A percentile compares a stretch with the other conserved stretches of the same genome.
Evolutionary conservation across 1,140 invertebrate genomes (phyloP).

Genomic region (Euura lappo): DNA sequence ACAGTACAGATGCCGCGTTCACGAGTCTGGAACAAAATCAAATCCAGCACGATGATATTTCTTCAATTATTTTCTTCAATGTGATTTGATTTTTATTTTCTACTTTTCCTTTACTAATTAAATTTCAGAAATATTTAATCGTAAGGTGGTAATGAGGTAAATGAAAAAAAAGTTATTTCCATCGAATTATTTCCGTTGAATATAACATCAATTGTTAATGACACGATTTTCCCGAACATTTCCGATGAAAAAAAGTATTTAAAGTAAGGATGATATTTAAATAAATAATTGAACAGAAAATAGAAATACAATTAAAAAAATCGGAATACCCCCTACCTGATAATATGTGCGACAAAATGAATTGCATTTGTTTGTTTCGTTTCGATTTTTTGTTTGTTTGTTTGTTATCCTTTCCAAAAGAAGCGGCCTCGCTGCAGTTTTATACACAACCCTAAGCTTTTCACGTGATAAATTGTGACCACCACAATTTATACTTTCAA

Average conservation of each 20-base stretch:
- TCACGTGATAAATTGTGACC: slow-evolving; percentile 10
- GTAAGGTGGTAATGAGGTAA: neutral
- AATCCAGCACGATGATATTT: too few relatives aligned
- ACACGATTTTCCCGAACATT: too few relatives aligned
- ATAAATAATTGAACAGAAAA: neutral
- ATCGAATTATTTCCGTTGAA: too few relatives aligned
- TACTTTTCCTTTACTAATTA: neutral
- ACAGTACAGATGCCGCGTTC: too few relatives aligned
- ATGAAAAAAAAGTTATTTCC: neutral
- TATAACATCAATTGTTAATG: too few relatives aligned
- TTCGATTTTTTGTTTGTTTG: too few relatives aligned
- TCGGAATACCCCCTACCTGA: neutral
- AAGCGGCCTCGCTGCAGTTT: slow-evolving; percentile 6
- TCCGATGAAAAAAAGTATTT: too few relatives aligned
- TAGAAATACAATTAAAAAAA: neutral
- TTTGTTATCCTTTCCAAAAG: neutral
- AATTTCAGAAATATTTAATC: neutral
- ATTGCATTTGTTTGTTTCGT: neutral
- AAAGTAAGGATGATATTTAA: too few relatives aligned
- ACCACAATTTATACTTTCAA: slow-evolving; percentile 14
- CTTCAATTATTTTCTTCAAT: too few relatives aligned
- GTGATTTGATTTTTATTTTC: too few relatives aligned
- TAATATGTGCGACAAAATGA: slow-evolving; percentile 1
- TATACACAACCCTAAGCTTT: neutral
- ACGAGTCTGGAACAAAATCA: too few relatives aligned